phyloP scores from a whole-genome alignment of 1,140 invertebrate species.

The Drosophila sp. region DNA sequence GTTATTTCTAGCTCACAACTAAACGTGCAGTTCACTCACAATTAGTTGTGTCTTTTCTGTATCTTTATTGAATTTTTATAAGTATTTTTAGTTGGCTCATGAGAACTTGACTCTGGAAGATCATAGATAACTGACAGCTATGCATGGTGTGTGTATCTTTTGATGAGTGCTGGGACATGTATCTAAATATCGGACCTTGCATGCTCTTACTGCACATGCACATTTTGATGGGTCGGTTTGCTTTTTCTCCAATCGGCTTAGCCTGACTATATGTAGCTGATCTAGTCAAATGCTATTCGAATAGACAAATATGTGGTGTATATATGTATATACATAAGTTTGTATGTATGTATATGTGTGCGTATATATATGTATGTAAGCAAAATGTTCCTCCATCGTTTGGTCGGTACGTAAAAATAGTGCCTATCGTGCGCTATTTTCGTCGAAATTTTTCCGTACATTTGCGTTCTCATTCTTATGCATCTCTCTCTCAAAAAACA shows the following conservation, averaged over 20 bases:
- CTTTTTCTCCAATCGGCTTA: neutral
- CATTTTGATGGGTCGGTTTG: conserved; percentile 3
- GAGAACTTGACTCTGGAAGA: neutral
- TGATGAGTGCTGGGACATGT: neutral
- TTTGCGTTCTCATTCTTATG: conserved; percentile 73
- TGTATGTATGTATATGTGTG: conserved; percentile 15
- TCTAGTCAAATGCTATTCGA: conserved; percentile 34
- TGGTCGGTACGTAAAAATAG: conserved; percentile 70
- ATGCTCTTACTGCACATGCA: neutral
- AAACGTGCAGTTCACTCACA: too few species aligned
- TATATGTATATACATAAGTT: conserved; percentile 20
- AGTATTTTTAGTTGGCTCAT: neutral
- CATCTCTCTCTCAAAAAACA: conserved; percentile 27
- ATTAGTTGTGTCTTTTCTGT: neutral
- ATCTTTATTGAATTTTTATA: neutral
- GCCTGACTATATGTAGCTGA: neutral
- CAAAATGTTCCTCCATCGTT: conserved; percentile 62
- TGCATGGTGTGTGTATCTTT: neutral
- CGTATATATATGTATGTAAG: conserved; percentile 30
- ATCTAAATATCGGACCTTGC: neutral
- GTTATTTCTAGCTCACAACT: too few species aligned
- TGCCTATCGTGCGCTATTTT: conserved; percentile 75
- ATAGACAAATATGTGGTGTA: conserved; percentile 4
- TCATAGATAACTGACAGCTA: neutral
- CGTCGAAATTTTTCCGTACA: conserved; percentile 73